Percentiles rank a stretch among this genome's conserved stretches.
Conservation (phyloP, 2,113 vertebrate genomes). For the Lagenorhynchus albirostris region DNA sequence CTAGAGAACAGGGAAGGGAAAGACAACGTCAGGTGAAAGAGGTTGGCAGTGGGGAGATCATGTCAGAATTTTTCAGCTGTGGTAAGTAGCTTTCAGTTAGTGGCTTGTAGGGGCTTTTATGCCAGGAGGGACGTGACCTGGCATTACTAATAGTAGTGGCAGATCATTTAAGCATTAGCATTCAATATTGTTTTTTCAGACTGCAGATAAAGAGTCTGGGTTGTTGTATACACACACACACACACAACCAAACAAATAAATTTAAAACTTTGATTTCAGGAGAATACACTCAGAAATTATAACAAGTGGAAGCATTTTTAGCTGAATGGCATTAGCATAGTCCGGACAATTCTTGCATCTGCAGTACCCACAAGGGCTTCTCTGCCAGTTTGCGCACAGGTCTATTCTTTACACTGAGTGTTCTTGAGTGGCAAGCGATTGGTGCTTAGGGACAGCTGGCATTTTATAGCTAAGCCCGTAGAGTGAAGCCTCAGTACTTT, state of each 20-base stretch:
- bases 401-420: not conserved
- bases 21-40: not conserved
- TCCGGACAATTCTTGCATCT: not conserved
- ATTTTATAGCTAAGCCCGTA: slow-evolving; percentile 38
- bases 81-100: not conserved
- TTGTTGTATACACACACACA: not conserved
- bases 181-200: not conserved
- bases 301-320: not conserved
- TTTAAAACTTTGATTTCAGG: not conserved
- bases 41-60: no score
- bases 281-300: not conserved
- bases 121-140: no score
- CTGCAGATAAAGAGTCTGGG: not conserved
- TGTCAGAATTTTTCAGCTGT: not conserved
- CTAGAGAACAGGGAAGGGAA: not conserved
- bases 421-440: slow-evolving; percentile 24
- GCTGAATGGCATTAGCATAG: not conserved
- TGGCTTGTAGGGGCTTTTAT: not conserved
- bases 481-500: slow-evolving; percentile 43
- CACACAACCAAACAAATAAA: not conserved
- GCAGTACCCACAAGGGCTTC: not conserved
- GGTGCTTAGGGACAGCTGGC: slow-evolving; percentile 12
- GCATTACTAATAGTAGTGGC: not conserved
- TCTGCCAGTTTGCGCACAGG: not conserved
- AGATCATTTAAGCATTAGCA: not conserved